A percentile compares a stretch with the other conserved stretches of the same genome.
These are phyloP conservation scores for Anguilla megastoma DNA, from an alignment of 2,797 vertebrate genomes.

Conservation along the genomic window DNA sequence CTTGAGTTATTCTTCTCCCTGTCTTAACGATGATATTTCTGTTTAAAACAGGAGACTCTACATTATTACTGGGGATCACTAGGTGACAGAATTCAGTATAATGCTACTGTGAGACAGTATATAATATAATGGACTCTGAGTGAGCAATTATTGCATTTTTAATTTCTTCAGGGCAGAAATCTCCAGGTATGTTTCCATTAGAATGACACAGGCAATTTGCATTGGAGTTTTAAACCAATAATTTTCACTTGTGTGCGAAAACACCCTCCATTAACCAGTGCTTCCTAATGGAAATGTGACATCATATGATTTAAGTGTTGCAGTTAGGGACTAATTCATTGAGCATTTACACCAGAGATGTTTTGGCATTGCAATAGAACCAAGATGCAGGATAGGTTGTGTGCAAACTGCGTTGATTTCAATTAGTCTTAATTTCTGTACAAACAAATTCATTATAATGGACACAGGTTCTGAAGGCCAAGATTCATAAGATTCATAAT, in stretches of 20 bases:
- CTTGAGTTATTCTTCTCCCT: constrained; percentile 63
- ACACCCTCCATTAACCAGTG: neutral
- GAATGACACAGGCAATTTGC: neutral
- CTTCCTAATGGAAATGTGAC: neutral
- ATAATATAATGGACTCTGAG: neutral
- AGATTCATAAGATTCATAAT: neutral
- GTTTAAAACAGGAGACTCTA: constrained; percentile 27
- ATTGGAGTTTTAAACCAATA: neutral
- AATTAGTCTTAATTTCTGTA: neutral
- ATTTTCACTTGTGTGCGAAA: neutral
- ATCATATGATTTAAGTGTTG: neutral
- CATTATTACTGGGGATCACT: neutral
- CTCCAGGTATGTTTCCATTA: neutral
- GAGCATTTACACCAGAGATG: neutral
- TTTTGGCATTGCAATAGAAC: neutral
- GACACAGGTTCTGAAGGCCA: neutral
- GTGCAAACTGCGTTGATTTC: neutral
- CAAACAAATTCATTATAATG: neutral
- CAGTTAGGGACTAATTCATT: neutral
- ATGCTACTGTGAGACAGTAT: neutral
- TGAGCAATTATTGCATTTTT: neutral
- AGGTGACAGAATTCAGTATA: neutral
- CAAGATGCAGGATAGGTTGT: neutral
- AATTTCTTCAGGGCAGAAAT: neutral
- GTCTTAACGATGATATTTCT: constrained; percentile 79